These are phyloP conservation scores for Panthera leo DNA, from an alignment of 2,113 vertebrate species.

Conservation along the genomic window DNA sequence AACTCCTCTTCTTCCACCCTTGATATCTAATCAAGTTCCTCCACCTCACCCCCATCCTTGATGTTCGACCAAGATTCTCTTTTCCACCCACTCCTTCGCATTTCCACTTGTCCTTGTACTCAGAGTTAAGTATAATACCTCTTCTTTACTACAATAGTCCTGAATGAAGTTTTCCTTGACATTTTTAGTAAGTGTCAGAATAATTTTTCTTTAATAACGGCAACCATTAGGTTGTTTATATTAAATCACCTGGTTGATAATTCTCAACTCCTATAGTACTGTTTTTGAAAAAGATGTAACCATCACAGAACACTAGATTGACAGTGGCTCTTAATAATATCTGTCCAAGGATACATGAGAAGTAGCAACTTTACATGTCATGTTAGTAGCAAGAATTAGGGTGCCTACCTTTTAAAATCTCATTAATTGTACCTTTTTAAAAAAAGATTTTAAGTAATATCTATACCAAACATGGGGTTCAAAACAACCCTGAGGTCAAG, in stretches of 20 bases:
- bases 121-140: not conserved
- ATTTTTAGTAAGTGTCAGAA: not conserved
- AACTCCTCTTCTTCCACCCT: not conserved
- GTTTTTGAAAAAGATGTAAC: not conserved
- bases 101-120: not conserved
- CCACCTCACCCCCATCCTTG: not conserved
- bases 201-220: not conserved
- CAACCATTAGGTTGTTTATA: not conserved
- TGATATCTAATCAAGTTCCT: not conserved
- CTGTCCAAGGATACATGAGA: not conserved
- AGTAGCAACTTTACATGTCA: not conserved
- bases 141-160: not conserved
- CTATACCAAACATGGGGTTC: not conserved
- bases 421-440: not conserved
- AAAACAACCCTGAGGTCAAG: not conserved
- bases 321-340: not conserved
- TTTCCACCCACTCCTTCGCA: not conserved
- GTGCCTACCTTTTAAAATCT: not conserved
- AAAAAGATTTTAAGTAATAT: not conserved
- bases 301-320: not conserved
- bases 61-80: not conserved
- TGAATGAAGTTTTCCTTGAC: not conserved
- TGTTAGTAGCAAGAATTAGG: not conserved
- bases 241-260: not conserved
- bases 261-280: not conserved